phyloP scores from a whole-genome alignment of 2,888 invertebrate species.

The Suillia variegata region DNA sequence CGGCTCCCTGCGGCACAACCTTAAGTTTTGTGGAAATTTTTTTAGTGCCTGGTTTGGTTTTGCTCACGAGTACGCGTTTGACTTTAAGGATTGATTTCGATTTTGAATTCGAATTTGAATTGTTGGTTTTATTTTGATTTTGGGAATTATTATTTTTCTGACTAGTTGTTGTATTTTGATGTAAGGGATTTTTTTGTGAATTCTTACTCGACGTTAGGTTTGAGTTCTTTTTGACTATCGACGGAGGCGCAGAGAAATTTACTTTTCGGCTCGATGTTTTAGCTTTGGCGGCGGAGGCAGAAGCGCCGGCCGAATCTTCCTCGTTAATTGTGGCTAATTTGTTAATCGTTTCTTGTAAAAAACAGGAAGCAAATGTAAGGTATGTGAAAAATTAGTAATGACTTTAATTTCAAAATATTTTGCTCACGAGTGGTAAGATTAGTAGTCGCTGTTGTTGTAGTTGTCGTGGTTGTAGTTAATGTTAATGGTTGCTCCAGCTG shows the following conservation, averaged over 20 bases:
- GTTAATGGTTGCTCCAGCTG: neutral
- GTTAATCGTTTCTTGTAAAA: slow-evolving; percentile 29
- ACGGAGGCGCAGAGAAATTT: slow-evolving; percentile 4
- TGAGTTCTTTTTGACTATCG: neutral
- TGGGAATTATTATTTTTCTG: too few species aligned
- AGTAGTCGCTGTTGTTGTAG: neutral
- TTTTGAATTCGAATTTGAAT: neutral
- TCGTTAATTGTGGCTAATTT: neutral
- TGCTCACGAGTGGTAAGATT: slow-evolving; percentile 26
- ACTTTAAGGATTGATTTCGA: slow-evolving; percentile 19
- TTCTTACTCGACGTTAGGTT: too few species aligned
- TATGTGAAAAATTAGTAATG: slow-evolving; percentile 25
- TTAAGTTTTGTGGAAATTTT: neutral
- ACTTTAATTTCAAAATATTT: slow-evolving; percentile 16
- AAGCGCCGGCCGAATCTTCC: neutral
- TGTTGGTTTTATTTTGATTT: neutral
- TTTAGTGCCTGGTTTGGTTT: slow-evolving; percentile 5
- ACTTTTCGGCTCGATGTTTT: too few species aligned
- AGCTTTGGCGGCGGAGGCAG: too few species aligned
- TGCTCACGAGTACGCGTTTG: slow-evolving; percentile 8
- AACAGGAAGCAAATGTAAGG: slow-evolving; percentile 29
- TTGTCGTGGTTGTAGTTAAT: neutral
- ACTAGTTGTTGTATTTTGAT: too few species aligned
- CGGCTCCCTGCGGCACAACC: slow-evolving; percentile 4
- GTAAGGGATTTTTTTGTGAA: too few species aligned